Percentiles rank a stretch among this genome's conserved stretches.
phyloP scores from a whole-genome alignment of 2,113 vertebrate genomes.

The Sciurus niger region DNA sequence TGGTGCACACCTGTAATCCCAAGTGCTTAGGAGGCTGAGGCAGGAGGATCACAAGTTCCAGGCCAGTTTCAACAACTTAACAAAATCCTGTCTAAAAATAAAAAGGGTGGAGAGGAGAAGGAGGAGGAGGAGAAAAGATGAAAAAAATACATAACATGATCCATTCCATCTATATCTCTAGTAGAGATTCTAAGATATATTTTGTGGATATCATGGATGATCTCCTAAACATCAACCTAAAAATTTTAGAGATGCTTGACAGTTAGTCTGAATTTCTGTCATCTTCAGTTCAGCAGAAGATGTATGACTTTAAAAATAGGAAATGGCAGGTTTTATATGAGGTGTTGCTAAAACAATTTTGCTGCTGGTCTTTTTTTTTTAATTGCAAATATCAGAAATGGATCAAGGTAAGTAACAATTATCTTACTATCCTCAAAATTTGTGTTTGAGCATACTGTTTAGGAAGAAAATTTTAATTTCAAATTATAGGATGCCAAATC shows the following conservation, averaged over 20 bases:
- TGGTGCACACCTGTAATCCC: background rate
- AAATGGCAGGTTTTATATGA: constrained; percentile 17
- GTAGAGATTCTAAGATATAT: constrained; percentile 46
- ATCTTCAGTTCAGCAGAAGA: constrained; percentile 5
- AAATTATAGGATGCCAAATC: constrained; percentile 28
- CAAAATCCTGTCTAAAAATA: background rate
- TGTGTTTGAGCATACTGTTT: constrained; percentile 41
- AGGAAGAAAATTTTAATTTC: background rate
- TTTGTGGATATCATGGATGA: constrained; percentile 9
- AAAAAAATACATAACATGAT: background rate
- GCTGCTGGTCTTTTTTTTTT: background rate
- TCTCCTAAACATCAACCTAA: constrained; percentile 48
- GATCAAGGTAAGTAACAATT: background rate
- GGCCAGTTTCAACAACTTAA: background rate
- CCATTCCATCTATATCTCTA: background rate
- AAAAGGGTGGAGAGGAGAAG: background rate
- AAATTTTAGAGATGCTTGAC: constrained; percentile 23
- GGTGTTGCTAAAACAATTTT: background rate
- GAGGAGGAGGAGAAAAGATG: background rate
- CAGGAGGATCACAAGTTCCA: background rate
- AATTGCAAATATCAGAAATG: constrained; percentile 47
- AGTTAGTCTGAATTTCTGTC: constrained; percentile 40
- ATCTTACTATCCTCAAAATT: constrained; percentile 1
- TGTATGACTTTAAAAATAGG: background rate
- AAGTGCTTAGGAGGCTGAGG: background rate